Conservation (phyloP, 2,113 vertebrate species). For the Diphyllodes magnificus region DNA sequence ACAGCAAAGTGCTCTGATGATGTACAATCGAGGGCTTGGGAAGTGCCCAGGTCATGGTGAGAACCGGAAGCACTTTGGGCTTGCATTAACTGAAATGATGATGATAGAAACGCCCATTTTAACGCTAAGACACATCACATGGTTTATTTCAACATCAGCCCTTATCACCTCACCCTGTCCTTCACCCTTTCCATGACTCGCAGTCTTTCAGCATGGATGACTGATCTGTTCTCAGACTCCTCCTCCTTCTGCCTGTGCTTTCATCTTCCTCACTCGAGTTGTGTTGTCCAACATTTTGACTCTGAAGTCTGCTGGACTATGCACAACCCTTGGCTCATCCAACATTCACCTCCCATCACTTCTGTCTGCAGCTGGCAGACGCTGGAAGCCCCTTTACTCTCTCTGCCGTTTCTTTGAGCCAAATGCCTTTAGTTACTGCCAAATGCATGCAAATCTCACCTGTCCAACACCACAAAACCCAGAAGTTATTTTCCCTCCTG, state of each 20-base stretch:
- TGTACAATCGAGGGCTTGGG: neutral
- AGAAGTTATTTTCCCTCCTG: neutral
- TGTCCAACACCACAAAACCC: neutral
- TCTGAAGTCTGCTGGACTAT: neutral
- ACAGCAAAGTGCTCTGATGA: neutral
- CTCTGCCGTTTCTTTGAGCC: neutral
- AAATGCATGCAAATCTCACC: neutral
- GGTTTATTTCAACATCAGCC: slow-evolving; percentile 25
- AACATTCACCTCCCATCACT: accelerated
- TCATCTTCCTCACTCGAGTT: neutral
- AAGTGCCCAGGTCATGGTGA: neutral
- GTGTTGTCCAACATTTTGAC: neutral
- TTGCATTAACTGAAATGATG: neutral
- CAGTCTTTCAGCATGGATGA: slow-evolving; percentile 6
- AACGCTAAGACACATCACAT: neutral
- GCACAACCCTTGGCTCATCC: neutral
- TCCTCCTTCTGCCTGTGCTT: neutral
- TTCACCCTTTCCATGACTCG: neutral
- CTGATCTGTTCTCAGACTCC: neutral
- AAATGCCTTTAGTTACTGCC: neutral
- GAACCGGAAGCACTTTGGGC: neutral
- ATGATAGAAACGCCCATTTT: neutral
- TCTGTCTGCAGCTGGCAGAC: neutral
- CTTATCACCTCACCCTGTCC: slow-evolving; percentile 4
- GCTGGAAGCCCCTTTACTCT: neutral